phyloP scores from a whole-genome alignment of 2,797 vertebrate genomes.

The Buceros bicornis region DNA sequence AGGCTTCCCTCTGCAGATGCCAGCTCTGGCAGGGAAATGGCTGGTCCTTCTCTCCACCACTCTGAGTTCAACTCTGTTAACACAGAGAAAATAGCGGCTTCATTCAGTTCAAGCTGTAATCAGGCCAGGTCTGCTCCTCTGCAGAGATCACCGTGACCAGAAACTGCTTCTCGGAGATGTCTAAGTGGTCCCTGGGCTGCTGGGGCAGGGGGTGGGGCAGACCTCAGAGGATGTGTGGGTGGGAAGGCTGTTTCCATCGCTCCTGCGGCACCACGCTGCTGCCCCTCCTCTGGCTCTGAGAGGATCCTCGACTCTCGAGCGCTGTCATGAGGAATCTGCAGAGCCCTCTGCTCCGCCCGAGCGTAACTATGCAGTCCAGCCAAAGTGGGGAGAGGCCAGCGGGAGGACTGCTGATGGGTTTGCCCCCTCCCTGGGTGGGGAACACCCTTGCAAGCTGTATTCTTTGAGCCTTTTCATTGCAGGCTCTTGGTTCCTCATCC shows the following conservation, averaged over 20 bases:
- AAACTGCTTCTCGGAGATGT: neutral
- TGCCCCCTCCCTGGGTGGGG: neutral
- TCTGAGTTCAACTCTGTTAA: neutral
- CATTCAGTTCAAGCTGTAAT: neutral
- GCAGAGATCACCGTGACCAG: neutral
- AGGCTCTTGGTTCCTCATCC: neutral
- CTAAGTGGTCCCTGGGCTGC: neutral
- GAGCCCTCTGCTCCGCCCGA: neutral
- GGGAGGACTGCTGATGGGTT: neutral
- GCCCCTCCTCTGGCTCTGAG: neutral
- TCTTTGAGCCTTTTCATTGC: neutral
- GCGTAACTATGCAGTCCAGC: neutral
- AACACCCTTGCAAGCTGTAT: neutral
- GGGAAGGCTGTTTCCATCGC: neutral
- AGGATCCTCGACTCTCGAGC: neutral
- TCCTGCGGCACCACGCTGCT: rapidly evolving
- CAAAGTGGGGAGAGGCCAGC: neutral
- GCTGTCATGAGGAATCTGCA: neutral
- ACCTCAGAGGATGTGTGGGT: neutral
- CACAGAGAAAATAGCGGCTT: neutral
- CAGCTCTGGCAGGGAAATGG: neutral
- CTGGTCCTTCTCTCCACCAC: neutral
- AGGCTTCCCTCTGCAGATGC: neutral
- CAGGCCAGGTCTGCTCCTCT: neutral
- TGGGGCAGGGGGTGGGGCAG: neutral